Evolutionary conservation across 2,888 invertebrate species (phyloP).

Genomic region (Escarpia spicata): DNA sequence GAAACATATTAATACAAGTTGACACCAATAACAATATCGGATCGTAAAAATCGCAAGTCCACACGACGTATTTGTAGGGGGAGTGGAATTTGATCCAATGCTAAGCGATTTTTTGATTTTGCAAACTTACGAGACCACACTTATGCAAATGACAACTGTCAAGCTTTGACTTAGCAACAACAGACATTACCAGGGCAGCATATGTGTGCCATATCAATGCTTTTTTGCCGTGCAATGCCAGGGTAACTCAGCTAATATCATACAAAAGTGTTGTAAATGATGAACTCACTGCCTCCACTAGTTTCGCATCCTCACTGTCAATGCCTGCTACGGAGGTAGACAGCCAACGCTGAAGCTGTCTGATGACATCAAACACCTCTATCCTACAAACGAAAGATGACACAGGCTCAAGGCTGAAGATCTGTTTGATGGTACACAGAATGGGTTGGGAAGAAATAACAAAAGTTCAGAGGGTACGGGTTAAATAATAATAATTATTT

Average conservation of each 20-base stretch:
- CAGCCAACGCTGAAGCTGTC: conserved; percentile 62
- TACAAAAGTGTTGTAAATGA: neutral
- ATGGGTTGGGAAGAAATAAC: neutral
- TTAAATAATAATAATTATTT: too few relatives aligned
- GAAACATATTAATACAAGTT: too few relatives aligned
- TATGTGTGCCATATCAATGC: too few relatives aligned
- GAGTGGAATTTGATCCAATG: too few relatives aligned
- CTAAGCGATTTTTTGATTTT: too few relatives aligned
- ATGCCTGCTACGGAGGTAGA: conserved; percentile 60
- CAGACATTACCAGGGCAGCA: too few relatives aligned
- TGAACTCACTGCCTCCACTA: conserved; percentile 49
- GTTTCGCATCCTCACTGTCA: conserved; percentile 64
- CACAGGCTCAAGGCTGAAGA: neutral
- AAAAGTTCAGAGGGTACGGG: neutral
- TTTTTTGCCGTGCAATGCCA: neutral
- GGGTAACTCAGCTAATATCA: neutral
- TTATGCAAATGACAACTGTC: too few relatives aligned
- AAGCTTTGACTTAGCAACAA: too few relatives aligned
- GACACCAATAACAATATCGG: too few relatives aligned
- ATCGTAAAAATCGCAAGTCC: too few relatives aligned
- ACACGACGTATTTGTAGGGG: too few relatives aligned
- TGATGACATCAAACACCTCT: conserved; percentile 54
- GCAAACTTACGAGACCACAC: too few relatives aligned
- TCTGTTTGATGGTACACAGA: neutral
- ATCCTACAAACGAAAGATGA: conserved; percentile 44